Base-by-base conservation (phyloP, 1,140 invertebrate species). In the Thaumetopoea pityocampa region DNA sequence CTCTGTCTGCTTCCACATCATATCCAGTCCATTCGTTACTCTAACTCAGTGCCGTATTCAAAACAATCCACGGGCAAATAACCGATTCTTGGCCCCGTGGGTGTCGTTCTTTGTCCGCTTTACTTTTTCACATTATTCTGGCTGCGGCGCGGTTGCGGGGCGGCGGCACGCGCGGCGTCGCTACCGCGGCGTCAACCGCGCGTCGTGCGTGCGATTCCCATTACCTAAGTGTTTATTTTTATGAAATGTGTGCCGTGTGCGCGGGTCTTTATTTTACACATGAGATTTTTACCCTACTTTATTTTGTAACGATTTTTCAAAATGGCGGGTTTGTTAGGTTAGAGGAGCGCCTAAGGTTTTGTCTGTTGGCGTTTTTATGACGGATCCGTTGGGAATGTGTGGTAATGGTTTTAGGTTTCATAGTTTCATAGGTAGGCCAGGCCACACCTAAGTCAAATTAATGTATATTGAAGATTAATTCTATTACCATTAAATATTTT, bases 151-250 rank as follows among this genome's bases (percentile, higher is more conserved):
- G 38, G 14, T 23, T 22, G 20, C 40, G 37, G 30, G 5, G 15
- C 36, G 36, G n/a, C 18, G 8, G 24, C 41, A 22, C 12, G 28
- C 33, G 14, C 43, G 18, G 32, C 43, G 20, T 22, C 22, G 22
- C 36, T 15, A 5, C 41, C 28, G 37, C 35, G 28, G 37, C 45
- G 17, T n/a, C 38, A 26, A 18, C 11, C 6, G 22, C 38, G 20
- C 7, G 29, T 27, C 34, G 26, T 51, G 48, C 59, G 55, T 57
- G 61, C 57, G 64, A 58, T 66, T 51, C 60, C 67, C 59, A 78
- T 78, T 78, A 74, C 68, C 58, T 70, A 72, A 78, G 68, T 73
- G 73, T 78, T 78, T 74, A 68, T 74, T 68, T 64, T 64, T 68
- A 70, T 68, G 67, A 70, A 67, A 65, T 58, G 58, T 59, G 26